Base-by-base conservation (phyloP, 1,140 invertebrate genomes). In the Hypsibius dujardini region DNA sequence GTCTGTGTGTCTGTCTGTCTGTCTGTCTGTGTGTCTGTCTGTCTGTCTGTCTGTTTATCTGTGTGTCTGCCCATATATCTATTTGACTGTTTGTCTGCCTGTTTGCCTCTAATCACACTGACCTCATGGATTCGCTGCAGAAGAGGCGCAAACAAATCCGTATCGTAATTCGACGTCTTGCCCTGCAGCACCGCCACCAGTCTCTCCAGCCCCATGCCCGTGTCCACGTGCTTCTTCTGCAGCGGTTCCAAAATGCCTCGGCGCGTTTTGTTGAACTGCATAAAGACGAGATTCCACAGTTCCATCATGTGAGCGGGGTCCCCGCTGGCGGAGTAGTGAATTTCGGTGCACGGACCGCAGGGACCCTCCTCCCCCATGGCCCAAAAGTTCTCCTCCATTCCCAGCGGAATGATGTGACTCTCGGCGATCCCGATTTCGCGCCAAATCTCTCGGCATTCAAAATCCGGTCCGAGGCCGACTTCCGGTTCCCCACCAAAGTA, bases 281-380 rank as follows among this genome's bases (percentile, higher is more conserved):
- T 92, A 76, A 95, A 95, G 40, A 94, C 91, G 72, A 94, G 82
- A 80, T 94, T 94, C 91, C 91, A 95, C 62, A 94, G 83, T 81
- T 95, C 91, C 42, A 88, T 88, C 15, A 92, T 82, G 76, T 87
- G 83, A 71, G 81, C 77, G 47, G 71, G 47, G 83, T 81, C 62
- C 86, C 86, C 47, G 84, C 82, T 73, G 45, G 72, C 50, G 70
- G 77, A 75, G 74, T 86, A 86, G 79, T 96, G 91, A 75, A 97
- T 93, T 83, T 97, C 94, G 1, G 92, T 92, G 76, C 89, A 95
- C 2, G 91, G 90, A 1, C 93, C 93, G 83, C 92, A 95, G n/a
- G 92, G 92, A 0, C 92, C 92, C 0, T 83, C 86, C 2, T 81
- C 69, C 1, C 89, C 91, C 95, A 98, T 97, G 82, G 95, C 91